Conservation (phyloP, 2,113 vertebrate species). For the Falco punctatus region DNA sequence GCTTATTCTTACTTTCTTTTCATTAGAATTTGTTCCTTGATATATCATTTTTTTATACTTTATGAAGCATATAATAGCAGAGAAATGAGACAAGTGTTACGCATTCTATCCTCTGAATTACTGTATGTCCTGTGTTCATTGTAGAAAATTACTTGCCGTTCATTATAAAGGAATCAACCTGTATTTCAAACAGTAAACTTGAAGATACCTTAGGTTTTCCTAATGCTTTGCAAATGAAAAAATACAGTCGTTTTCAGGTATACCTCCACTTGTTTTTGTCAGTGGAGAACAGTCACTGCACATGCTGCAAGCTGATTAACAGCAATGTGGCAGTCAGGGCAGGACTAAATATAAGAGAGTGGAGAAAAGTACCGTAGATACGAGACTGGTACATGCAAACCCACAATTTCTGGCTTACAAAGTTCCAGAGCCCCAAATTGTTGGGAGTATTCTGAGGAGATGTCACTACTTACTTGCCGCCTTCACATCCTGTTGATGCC, state of each 20-base stretch:
- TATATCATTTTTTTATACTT: background rate
- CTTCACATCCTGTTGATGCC: background rate
- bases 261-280: background rate
- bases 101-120: background rate
- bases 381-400: background rate
- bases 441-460: background rate
- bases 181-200: background rate
- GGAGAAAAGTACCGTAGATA: background rate
- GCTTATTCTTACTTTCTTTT: background rate
- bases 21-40: background rate
- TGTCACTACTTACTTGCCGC: background rate
- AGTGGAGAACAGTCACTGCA: background rate
- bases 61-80: background rate
- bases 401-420: background rate
- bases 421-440: background rate
- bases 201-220: background rate
- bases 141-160: background rate
- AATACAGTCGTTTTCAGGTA: accelerated
- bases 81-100: background rate
- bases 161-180: background rate
- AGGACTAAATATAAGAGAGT: background rate
- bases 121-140: background rate
- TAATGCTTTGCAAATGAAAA: background rate
- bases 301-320: background rate
- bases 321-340: background rate